A percentile compares a stretch with the other conserved stretches of the same genome.
Conservation (phyloP, 2,113 vertebrate genomes). For the Danio rerio region DNA sequence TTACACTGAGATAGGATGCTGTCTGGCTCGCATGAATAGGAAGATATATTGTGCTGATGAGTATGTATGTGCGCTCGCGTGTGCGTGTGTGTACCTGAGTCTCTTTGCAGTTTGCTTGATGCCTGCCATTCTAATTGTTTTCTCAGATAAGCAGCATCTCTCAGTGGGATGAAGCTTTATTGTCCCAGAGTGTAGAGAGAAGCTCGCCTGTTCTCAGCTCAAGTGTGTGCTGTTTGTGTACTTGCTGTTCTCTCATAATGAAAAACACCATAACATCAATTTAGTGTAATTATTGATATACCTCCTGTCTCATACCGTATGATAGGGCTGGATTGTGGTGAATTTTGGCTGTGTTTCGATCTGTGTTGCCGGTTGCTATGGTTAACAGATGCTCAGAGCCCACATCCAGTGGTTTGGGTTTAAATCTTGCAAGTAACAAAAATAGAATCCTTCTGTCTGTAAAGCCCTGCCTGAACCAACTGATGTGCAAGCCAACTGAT, state of each 20-base stretch:
- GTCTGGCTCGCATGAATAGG: slow-evolving; percentile 22
- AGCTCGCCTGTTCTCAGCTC: slow-evolving; percentile 18
- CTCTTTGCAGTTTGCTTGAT: slow-evolving; percentile 6
- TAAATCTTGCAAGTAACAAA: slow-evolving; percentile 15
- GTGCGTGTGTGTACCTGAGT: slow-evolving; percentile 27
- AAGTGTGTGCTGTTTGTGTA: slow-evolving; percentile 9
- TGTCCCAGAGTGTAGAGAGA: slow-evolving; percentile 19
- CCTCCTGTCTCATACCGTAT: slow-evolving; percentile 27
- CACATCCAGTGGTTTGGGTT: slow-evolving; percentile 16
- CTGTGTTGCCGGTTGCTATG: slow-evolving; percentile 31
- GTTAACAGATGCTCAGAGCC: slow-evolving; percentile 38
- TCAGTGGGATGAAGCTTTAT: slow-evolving; percentile 24
- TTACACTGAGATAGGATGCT: slow-evolving; percentile 25
- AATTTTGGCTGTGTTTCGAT: slow-evolving; percentile 18
- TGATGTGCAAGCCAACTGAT: neutral
- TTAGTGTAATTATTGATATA: slow-evolving; percentile 44
- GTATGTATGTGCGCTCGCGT: neutral
- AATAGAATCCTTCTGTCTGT: slow-evolving; percentile 9
- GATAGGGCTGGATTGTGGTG: slow-evolving; percentile 18
- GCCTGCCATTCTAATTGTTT: slow-evolving; percentile 26
- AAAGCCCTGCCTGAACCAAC: neutral
- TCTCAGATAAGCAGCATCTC: slow-evolving; percentile 26
- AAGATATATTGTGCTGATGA: neutral
- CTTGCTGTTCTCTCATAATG: slow-evolving; percentile 40
- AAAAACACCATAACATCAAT: slow-evolving; percentile 25